Percentiles rank a stretch among this genome's conserved stretches.
These are phyloP conservation scores for Etheostoma nigrum DNA, from an alignment of 2,797 vertebrate genomes.

Conservation along the genomic window DNA sequence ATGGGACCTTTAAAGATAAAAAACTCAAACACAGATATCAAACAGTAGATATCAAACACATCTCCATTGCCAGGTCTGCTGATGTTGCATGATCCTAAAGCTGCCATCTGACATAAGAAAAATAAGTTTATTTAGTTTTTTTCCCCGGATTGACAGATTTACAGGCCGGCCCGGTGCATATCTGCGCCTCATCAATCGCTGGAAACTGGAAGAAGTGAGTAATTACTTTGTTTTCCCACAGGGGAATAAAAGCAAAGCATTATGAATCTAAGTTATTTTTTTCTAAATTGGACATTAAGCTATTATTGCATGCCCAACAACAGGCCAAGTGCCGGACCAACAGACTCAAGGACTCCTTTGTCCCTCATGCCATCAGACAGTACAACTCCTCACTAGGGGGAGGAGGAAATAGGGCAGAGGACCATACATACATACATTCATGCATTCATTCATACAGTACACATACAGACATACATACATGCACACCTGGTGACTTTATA, in stretches of 20 bases:
- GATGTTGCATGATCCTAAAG: neutral
- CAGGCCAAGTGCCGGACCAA: neutral
- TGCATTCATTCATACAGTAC: no score
- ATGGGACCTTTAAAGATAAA: no score
- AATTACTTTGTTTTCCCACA: slow-evolving; percentile 26
- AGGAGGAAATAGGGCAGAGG: no score
- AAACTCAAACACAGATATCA: neutral
- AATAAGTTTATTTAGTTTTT: neutral
- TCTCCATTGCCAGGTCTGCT: neutral
- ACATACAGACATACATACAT: no score
- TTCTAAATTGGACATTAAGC: slow-evolving; percentile 45
- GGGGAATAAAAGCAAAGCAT: slow-evolving; percentile 44
- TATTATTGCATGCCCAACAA: slow-evolving; percentile 31
- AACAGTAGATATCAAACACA: neutral
- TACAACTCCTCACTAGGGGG: no score
- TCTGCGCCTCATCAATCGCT: slow-evolving; percentile 93
- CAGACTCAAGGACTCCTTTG: no score
- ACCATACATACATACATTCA: no score
- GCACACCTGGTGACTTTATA: no score
- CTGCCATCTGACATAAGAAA: neutral
- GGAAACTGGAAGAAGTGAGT: slow-evolving; percentile 96
- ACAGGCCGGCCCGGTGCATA: slow-evolving; percentile 95
- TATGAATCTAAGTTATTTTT: slow-evolving; percentile 40
- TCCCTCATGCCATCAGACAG: no score
- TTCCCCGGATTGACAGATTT: slow-evolving; percentile 82